Percentiles rank a stretch among this genome's conserved stretches.
Conservation (phyloP, 2,113 vertebrate species). For the Corythornis vintsioides region DNA sequence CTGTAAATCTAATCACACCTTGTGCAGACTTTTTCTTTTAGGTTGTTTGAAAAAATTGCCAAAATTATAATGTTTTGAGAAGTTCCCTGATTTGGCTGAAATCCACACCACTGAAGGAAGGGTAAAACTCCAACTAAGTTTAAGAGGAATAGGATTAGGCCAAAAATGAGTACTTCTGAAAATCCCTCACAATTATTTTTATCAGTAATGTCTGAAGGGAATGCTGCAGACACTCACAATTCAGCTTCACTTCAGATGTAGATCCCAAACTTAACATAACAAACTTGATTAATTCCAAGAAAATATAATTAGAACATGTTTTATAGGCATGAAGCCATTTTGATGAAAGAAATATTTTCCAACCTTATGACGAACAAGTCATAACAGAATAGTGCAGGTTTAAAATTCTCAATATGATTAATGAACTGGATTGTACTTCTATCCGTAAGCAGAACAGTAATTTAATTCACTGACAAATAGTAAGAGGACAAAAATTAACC, state of each 20-base stretch:
- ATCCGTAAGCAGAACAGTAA: conserved; percentile 32
- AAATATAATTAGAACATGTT: conserved; percentile 66
- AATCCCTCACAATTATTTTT: conserved; percentile 3
- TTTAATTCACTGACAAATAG: conserved; percentile 55
- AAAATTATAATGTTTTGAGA: not conserved
- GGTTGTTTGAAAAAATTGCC: not conserved
- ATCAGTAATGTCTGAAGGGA: conserved; percentile 30
- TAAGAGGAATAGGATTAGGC: not conserved
- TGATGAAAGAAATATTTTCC: conserved; percentile 70
- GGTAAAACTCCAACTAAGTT: not conserved
- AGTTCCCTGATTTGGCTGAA: not conserved
- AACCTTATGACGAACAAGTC: conserved; percentile 56
- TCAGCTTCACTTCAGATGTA: conserved; percentile 40
- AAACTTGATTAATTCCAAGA: conserved; percentile 56
- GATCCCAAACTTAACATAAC: conserved; percentile 46
- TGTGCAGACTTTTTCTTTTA: not conserved
- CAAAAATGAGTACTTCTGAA: not conserved
- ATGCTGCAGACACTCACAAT: not conserved
- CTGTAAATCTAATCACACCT: not conserved
- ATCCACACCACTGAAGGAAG: not conserved
- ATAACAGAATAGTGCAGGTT: conserved; percentile 45
- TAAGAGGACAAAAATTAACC: conserved; percentile 49
- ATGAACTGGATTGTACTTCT: conserved; percentile 43
- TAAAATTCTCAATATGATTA: conserved; percentile 61
- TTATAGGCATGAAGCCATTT: conserved; percentile 61